Evolutionary conservation across 2,797 vertebrate species (phyloP).

Genomic region (Tokudaia muenninki): DNA sequence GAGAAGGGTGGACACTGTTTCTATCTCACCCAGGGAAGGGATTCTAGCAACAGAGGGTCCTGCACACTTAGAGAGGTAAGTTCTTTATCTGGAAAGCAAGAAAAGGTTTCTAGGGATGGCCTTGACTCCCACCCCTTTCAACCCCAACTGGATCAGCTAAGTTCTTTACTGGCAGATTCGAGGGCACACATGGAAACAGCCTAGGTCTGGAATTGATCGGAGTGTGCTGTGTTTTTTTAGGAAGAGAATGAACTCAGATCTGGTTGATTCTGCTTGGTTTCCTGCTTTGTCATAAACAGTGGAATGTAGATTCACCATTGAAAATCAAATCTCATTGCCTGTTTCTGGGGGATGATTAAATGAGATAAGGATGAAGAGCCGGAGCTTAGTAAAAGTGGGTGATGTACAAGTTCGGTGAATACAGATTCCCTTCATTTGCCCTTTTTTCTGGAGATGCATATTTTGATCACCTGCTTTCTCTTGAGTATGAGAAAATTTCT

Average conservation of each 20-base stretch:
- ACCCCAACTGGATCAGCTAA: neutral
- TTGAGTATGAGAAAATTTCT: neutral
- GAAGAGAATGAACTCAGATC: neutral
- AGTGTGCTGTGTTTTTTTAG: neutral
- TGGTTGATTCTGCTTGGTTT: neutral
- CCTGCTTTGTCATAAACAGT: neutral
- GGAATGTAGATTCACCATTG: neutral
- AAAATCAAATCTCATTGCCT: neutral
- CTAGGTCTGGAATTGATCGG: neutral
- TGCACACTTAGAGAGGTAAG: neutral
- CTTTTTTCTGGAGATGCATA: neutral
- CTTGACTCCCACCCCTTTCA: rapidly evolving
- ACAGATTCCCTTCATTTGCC: neutral
- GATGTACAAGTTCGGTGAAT: neutral
- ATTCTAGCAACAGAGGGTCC: neutral
- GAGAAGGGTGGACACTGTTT: neutral
- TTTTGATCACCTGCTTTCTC: neutral
- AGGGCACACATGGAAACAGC: neutral
- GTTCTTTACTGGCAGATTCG: neutral
- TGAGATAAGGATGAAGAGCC: neutral
- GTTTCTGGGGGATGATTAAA: neutral
- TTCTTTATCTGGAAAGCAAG: neutral
- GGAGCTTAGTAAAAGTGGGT: neutral
- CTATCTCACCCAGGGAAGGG: neutral
- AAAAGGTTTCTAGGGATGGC: neutral